Percentiles rank a stretch among this genome's conserved stretches.
phyloP scores from a whole-genome alignment of 2,888 invertebrate species.

The Drosophila vallismaia region DNA sequence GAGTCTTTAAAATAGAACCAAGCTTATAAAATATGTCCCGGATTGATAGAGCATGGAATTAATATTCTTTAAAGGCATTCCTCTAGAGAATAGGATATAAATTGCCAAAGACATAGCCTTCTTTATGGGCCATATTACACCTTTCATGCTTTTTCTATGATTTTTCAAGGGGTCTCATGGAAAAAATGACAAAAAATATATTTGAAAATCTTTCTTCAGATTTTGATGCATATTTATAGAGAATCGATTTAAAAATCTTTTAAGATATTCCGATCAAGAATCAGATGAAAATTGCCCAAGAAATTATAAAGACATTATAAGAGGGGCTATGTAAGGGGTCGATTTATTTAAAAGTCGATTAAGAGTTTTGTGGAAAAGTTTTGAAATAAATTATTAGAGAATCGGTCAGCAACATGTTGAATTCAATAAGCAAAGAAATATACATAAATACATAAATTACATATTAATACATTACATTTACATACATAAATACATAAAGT shows the following conservation, averaged over 20 bases:
- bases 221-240: not conserved
- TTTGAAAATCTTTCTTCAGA: not conserved
- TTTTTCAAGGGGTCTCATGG: not conserved
- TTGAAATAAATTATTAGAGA: not conserved
- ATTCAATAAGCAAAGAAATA: not conserved
- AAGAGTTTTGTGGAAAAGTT: not conserved
- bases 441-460: no score
- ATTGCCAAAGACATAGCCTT: not conserved
- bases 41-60: no score
- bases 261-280: not conserved
- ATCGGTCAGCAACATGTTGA: not conserved
- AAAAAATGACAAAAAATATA: not conserved
- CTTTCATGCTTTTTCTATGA: not conserved
- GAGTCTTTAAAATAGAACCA: conserved; percentile 50
- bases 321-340: no score
- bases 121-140: not conserved
- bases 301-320: not conserved
- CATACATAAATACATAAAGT: no score
- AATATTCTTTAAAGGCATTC: no score
- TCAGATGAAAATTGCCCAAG: not conserved
- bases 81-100: not conserved
- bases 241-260: not conserved
- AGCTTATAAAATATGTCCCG: no score
- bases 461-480: no score
- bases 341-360: not conserved